Conservation (phyloP, 2,113 vertebrate genomes). For the Ellobius talpinus region DNA sequence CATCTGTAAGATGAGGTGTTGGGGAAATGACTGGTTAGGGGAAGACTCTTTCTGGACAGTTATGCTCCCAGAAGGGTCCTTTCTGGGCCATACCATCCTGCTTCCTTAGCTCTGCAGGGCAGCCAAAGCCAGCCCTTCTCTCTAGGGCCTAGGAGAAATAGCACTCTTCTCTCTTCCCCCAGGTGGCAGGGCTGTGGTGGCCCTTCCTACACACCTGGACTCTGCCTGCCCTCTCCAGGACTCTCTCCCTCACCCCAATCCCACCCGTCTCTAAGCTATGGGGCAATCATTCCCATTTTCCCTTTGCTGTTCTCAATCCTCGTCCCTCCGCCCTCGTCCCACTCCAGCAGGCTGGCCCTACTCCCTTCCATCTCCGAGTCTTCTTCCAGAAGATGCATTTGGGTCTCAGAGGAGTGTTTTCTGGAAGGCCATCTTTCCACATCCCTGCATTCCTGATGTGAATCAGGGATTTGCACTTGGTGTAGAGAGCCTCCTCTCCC, state of each 20-base stretch:
- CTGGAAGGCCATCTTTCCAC: conserved; percentile 62
- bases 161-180: neutral
- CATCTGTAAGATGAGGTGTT: neutral
- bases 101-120: conserved; percentile 71
- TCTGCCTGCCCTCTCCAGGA: neutral
- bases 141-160: neutral
- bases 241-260: conserved; percentile 9
- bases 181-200: neutral
- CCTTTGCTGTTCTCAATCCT: neutral
- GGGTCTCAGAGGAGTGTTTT: conserved; percentile 76
- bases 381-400: conserved; percentile 76
- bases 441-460: conserved; percentile 70
- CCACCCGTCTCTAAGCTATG: conserved; percentile 56
- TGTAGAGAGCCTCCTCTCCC: conserved; percentile 75
- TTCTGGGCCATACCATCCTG: conserved; percentile 80
- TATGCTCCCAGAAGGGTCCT: conserved; percentile 47
- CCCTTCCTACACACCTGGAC: neutral
- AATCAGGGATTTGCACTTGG: conserved; percentile 86
- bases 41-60: conserved; percentile 4
- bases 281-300: conserved; percentile 78
- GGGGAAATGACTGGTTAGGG: neutral
- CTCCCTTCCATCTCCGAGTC: conserved; percentile 60
- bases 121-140: conserved; percentile 76
- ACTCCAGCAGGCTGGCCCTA: conserved; percentile 73
- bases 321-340: neutral